Evolutionary conservation across 2,113 vertebrate species (phyloP), one percentile per base, ranked within the genome.

Genomic region (Aphelocoma coerulescens): DNA sequence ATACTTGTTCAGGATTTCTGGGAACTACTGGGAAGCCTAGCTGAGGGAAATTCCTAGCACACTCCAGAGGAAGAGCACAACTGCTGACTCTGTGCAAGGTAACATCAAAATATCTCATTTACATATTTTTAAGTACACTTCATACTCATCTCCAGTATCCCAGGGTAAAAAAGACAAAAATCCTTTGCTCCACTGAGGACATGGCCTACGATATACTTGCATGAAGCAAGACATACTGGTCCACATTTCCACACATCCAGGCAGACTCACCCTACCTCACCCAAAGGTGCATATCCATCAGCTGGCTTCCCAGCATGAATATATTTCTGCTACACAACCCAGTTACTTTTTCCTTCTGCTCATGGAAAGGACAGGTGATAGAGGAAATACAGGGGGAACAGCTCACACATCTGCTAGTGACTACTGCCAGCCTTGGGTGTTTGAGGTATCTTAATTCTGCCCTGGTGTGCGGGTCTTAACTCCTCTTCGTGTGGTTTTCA

Each of bases 131-230:
- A 80, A 63, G 52, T 57, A 79, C n/a, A 41, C 33, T 30, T 79
- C 62, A 94, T 10, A 10, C 17, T 90, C 48, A 66, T 46, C 43
- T 83, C 22, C 82, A 69, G 41, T 46, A 86, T 43, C 28, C 18
- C 46, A 54, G 55, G 23, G 11, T 32, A 44, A 73, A 88, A 78
- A 89, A 74, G 24, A 35, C n/a, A 81, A 74, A 95, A 94, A 23
- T 16, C 4, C 43, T 79, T 69, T 85, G 14, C 58, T 76, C 14
- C 11, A 15, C 14, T 58, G 41, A 80, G n/a, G 16, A n/a, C 20
- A 15, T 6, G 16, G 58, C 46, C 49, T 30, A 30, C 0, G 0
- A 63, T 13, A 62, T 1, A 48, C 14, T 76, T 73, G 28, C n/a
- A 73, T 80, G 41, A 62, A 74, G 43, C 18, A 81, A 91, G 23